Evolutionary conservation across 2,888 invertebrate species (phyloP), one percentile per base, ranked within the genome.

Genomic region (Calephelis perditalis): DNA sequence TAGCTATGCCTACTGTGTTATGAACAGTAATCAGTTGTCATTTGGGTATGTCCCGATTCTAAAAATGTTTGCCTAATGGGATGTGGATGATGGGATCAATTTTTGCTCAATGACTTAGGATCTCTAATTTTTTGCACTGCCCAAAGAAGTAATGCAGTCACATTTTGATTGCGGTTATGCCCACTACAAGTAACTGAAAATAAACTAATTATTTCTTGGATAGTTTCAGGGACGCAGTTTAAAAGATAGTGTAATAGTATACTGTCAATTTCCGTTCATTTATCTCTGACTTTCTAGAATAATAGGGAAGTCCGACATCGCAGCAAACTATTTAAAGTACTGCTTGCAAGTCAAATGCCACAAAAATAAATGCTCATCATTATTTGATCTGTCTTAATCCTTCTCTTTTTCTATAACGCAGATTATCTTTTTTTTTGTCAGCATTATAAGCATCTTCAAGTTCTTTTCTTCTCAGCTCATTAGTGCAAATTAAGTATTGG

Each of bases 31-130:
- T 56, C 56, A 12, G n/a, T 11, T 56, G 35, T 37, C 56, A 56
- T 56, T 37, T 56, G n/a, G 12, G 26, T 26, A 26, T 26, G 26
- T 26, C 3, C 26, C 26, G 26, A 26, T 26, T 26, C 26, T 26
- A 26, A 56, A 56, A 56, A 56, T 56, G 6, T 56, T 56, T 56
- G 56, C 36, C 62, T 62, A 46, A 63, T 57, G 3, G 15, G 15
- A 15, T 15, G 15, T 15, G 15, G 15, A 15, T 15, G 15, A 15
- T 15, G 15, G 15, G 15, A 15, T 15, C 15, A 15, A 15, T 56
- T 12, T 56, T 56, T 56, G 56, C 36, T 63, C 63, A 52, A 63
- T 57, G 3, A 59, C 26, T 35, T 47, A 26, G n/a, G 63, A 45
- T 11, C 54, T 55, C 10, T 59, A 26, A 26, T 26, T 26, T 26